Evolutionary conservation across 2,113 vertebrate genomes (phyloP).

Genomic region (Dascyllus trimaculatus): DNA sequence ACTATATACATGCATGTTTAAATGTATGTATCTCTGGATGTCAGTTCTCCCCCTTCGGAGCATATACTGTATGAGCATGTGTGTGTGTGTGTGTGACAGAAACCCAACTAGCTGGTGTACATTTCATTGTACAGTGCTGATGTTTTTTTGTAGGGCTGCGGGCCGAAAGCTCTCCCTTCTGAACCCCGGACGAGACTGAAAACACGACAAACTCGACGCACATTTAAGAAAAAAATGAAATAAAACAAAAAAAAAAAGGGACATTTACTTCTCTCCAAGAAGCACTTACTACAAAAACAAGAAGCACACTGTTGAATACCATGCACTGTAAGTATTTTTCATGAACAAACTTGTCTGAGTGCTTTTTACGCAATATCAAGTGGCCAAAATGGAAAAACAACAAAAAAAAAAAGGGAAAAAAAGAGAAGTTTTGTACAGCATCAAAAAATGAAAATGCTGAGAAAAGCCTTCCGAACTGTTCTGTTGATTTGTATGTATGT

Average conservation of each 20-base stretch:
- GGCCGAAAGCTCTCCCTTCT: not conserved
- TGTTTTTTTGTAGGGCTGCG: constrained; percentile 21
- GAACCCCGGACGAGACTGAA: constrained; percentile 1
- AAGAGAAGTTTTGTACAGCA: constrained; percentile 56
- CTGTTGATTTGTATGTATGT: constrained; percentile 46
- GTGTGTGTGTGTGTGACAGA: not conserved
- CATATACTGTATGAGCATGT: not conserved
- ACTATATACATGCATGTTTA: constrained; percentile 8
- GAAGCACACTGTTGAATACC: constrained; percentile 75
- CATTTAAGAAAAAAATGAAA: not conserved
- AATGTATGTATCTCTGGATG: constrained; percentile 1
- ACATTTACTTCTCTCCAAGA: constrained; percentile 23
- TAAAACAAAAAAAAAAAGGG: constrained; percentile 17
- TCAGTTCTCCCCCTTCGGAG: not conserved
- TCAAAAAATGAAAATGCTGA: constrained; percentile 73
- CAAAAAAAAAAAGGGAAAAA: not conserved
- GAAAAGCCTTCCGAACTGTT: constrained; percentile 83
- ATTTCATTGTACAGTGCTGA: constrained; percentile 70
- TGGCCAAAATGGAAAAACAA: constrained; percentile 55
- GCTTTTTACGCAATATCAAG: constrained; percentile 59
- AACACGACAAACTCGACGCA: constrained; percentile 19
- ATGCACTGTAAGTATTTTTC: constrained; percentile 74
- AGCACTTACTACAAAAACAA: constrained; percentile 50
- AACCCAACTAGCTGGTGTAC: constrained; percentile 41
- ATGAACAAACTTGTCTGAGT: constrained; percentile 56